Conservation (phyloP, 1,140 invertebrate genomes). For the Platorchestia sp. region DNA sequence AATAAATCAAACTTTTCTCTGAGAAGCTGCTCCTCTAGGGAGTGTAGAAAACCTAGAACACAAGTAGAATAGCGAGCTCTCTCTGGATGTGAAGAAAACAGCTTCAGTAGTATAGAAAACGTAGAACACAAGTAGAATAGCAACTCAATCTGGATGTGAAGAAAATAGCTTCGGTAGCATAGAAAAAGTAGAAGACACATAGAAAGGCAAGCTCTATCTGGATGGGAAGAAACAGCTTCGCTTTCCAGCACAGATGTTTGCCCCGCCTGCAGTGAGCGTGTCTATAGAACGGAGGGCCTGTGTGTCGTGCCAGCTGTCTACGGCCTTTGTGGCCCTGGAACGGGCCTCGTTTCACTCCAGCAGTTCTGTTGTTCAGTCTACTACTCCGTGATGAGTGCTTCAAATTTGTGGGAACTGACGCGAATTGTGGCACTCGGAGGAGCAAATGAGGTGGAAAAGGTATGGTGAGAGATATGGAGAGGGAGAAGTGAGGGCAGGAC, state of each 20-base stretch:
- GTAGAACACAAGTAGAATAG: no score
- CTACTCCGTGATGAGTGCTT: background rate
- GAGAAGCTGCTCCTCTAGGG: no score
- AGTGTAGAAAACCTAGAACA: no score
- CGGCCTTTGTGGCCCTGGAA: background rate
- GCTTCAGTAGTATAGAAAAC: no score
- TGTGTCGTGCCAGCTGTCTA: background rate
- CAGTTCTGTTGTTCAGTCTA: background rate
- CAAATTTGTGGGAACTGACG: background rate
- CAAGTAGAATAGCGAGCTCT: no score
- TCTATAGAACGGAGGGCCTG: background rate
- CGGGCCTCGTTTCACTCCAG: background rate
- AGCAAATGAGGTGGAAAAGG: background rate
- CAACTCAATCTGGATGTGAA: background rate
- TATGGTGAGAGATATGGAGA: no score
- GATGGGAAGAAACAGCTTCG: background rate
- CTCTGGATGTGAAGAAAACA: background rate
- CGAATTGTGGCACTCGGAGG: background rate
- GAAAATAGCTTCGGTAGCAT: background rate
- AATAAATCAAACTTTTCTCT: no score
- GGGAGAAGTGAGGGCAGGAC: no score
- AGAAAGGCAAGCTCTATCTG: no score
- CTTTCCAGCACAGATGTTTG: background rate
- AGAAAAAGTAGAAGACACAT: no score
- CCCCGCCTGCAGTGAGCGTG: background rate